Base-by-base conservation (phyloP, 1,140 invertebrate genomes). In the Drosophila equinoxialis region DNA sequence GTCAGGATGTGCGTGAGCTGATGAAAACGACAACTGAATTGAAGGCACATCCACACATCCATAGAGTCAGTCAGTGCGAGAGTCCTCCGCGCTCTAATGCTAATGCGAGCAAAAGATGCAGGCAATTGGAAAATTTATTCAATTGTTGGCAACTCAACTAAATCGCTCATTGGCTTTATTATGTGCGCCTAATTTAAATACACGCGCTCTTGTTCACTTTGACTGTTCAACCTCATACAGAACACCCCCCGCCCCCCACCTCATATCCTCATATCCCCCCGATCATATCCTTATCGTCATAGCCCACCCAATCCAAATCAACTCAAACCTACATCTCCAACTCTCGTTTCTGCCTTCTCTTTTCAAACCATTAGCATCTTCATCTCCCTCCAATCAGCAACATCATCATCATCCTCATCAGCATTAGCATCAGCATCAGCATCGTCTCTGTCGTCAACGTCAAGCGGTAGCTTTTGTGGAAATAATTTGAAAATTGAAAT, bases 51-150 rank as follows among this genome's bases (percentile, higher is more conserved):
- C 17, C 30, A 30, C 2, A 17, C 2, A 17, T 14, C 7, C 5
- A 17, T 14, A 6, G 14, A 48, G 14, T 48, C 20, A 20, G 2
- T 17, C 17, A 17, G 14, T 10, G 14, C 6, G 30, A 30, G 30
- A 45, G 42, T 48, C 45, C 20, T n/a, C 17, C 11, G 59, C 35
- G 30, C 20, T 37, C 74, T 78, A 89, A 89, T 89, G 80, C 74
- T 89, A 85, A 84, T 89, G 79, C 81, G 70, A 81, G 45, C 17
- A 20, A 51, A 48, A 80, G 81, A 71, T 65, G 59, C 85, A 89
- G 85, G 80, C 81, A 90, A 82, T 90, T 87, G 89, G 83, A 90
- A 90, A 90, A 90, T 90, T 90, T 90, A 90, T 90, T 90, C 83
- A 90, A 90, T 90, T 90, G 83, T 80, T 75, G 78, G 77, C 82